These are phyloP conservation scores for Tenualosa ilisha DNA, from an alignment of 2,797 vertebrate genomes.

Conservation along the genomic window DNA sequence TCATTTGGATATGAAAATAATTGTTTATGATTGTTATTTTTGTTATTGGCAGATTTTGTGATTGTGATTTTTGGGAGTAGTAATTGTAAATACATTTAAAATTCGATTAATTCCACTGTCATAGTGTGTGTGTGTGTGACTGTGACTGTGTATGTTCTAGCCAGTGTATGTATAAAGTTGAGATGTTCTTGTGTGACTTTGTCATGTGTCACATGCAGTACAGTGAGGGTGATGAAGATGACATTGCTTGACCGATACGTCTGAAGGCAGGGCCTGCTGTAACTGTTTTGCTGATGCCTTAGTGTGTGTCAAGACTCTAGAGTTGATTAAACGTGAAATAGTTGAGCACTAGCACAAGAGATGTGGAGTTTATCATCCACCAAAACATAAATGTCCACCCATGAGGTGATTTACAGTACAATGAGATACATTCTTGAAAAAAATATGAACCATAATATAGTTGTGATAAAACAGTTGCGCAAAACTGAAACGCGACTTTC, in stretches of 20 bases:
- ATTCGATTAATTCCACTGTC: no score
- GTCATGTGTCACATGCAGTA: background rate
- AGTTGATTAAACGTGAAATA: slow-evolving; percentile 18
- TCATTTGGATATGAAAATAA: no score
- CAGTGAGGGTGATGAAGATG: background rate
- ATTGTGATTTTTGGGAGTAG: no score
- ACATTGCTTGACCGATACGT: background rate
- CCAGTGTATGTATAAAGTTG: background rate
- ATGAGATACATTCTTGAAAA: background rate
- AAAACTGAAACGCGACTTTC: no score
- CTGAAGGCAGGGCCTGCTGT: background rate
- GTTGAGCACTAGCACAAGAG: background rate
- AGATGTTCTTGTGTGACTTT: background rate
- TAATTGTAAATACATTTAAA: no score
- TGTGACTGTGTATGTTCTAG: background rate
- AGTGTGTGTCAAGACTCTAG: background rate
- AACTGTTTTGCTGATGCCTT: background rate
- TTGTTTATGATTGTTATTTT: no score
- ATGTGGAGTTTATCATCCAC: background rate
- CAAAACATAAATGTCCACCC: background rate
- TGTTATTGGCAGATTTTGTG: no score
- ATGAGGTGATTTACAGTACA: background rate
- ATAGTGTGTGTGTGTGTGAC: no score
- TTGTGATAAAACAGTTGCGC: background rate
- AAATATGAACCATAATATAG: background rate